Conservation (phyloP, 2,888 invertebrate species). For the Lithosia quadra region DNA sequence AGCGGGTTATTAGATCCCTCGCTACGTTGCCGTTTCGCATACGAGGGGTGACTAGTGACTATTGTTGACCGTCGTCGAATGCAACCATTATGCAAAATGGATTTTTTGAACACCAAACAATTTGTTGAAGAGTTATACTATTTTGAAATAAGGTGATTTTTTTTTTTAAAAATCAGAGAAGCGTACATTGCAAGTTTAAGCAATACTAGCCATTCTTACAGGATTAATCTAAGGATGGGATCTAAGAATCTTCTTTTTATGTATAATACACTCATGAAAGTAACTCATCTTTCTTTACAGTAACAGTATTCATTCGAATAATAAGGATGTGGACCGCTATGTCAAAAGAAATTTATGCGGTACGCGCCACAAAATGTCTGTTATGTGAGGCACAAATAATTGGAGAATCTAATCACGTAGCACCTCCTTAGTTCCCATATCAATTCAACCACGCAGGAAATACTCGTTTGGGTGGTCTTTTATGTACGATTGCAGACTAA, state of each 20-base stretch:
- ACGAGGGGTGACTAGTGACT: constrained; percentile 29
- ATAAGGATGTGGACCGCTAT: background rate
- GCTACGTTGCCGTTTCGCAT: constrained; percentile 14
- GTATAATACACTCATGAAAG: background rate
- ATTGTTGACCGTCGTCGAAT: background rate
- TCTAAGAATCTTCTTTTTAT: too few relatives aligned
- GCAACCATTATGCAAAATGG: background rate
- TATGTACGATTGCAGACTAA: constrained; percentile 1
- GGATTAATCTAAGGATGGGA: too few relatives aligned
- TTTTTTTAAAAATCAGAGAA: too few relatives aligned
- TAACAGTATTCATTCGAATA: background rate
- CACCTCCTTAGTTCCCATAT: constrained; percentile 16
- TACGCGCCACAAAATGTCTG: constrained; percentile 11
- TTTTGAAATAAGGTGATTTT: too few relatives aligned
- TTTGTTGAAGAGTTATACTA: too few relatives aligned
- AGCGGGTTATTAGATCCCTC: constrained; percentile 13
- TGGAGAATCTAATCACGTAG: constrained; percentile 25
- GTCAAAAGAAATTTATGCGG: constrained; percentile 14
- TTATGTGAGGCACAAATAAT: constrained; percentile 12
- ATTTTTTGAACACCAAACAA: background rate
- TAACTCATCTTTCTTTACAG: background rate
- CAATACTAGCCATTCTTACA: too few relatives aligned
- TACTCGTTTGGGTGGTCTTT: constrained; percentile 16
- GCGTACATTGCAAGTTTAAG: too few relatives aligned
- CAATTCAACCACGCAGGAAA: constrained; percentile 15